Evolutionary conservation across 2,888 invertebrate species (phyloP).

Genomic region (Drosophila buzzatii): DNA sequence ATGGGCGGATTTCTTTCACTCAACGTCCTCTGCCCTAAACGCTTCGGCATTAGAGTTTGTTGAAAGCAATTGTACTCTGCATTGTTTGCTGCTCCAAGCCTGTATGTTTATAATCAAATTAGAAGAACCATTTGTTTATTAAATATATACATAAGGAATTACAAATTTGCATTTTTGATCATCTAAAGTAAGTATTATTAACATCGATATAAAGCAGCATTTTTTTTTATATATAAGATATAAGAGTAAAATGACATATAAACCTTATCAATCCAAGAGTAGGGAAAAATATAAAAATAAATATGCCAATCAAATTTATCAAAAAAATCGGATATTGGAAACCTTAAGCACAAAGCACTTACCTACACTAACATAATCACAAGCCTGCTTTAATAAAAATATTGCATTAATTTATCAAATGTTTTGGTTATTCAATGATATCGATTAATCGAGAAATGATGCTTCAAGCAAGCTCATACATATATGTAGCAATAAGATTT

Average conservation of each 20-base stretch:
- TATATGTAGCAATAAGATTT: neutral
- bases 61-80: neutral
- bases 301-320: neutral
- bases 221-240: neutral
- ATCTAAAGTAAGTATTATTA: neutral
- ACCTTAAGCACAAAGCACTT: too few relatives aligned
- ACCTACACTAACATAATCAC: neutral
- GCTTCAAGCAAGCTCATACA: neutral
- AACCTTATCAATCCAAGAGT: neutral
- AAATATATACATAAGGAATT: neutral
- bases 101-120: neutral
- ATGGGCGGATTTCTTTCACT: constrained; percentile 16
- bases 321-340: too few relatives aligned
- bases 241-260: neutral
- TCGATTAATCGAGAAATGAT: neutral
- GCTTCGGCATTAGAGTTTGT: constrained; percentile 4
- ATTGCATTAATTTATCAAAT: neutral
- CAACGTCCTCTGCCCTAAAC: constrained; percentile 10
- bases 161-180: neutral
- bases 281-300: neutral
- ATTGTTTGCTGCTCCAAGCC: constrained; percentile 1
- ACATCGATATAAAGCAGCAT: neutral
- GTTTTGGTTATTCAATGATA: neutral
- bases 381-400: neutral
- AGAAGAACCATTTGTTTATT: neutral